A percentile compares a stretch with the other conserved stretches of the same genome.
Evolutionary conservation across 2,113 vertebrate species (phyloP).

Genomic region (Protobothrops flavoviridis): DNA sequence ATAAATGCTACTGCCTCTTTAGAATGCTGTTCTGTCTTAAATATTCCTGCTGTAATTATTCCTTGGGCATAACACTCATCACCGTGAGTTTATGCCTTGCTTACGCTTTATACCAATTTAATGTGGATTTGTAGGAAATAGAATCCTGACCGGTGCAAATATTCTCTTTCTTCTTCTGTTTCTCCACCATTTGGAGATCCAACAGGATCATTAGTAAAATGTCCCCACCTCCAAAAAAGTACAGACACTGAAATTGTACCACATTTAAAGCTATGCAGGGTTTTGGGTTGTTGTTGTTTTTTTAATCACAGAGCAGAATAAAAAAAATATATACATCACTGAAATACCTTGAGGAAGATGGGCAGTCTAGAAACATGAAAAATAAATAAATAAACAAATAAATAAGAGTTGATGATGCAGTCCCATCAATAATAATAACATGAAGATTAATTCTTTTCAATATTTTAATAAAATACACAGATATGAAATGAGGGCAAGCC

Average conservation of each 20-base stretch:
- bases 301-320: not conserved
- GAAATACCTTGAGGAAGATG: not conserved
- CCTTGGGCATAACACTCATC: not conserved
- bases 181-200: not conserved
- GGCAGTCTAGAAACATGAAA: too few species aligned
- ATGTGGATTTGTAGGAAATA: not conserved
- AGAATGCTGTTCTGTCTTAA: not conserved
- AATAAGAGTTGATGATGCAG: not conserved
- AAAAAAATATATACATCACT: not conserved
- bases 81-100: not conserved
- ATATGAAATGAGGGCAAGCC: not conserved
- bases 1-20: not conserved
- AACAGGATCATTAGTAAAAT: not conserved
- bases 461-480: not conserved
- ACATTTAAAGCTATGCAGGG: not conserved
- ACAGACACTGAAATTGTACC: not conserved
- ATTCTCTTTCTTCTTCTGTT: not conserved
- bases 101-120: not conserved
- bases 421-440: not conserved
- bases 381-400: rapidly evolving
- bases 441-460: not conserved
- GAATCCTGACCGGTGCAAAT: not conserved
- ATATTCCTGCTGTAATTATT: not conserved
- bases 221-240: not conserved
- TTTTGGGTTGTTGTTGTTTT: not conserved